phyloP scores from a whole-genome alignment of 2,113 vertebrate species.

The Nettapus auritus region DNA sequence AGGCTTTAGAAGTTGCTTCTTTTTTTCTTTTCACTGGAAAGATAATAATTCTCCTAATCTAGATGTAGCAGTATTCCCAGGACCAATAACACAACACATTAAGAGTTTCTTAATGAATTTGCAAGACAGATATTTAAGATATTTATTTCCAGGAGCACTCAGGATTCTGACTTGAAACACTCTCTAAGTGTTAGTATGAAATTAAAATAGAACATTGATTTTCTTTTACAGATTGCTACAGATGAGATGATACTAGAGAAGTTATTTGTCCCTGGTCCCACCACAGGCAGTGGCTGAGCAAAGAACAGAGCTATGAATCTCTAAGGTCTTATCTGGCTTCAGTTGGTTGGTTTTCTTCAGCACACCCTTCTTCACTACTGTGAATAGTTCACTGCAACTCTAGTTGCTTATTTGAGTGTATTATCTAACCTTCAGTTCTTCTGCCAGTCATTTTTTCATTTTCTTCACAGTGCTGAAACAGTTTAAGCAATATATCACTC shows the following conservation, averaged over 20 bases:
- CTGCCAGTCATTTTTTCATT: neutral
- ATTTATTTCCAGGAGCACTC: neutral
- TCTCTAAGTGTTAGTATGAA: neutral
- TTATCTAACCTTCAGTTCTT: constrained; percentile 2
- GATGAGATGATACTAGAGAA: neutral
- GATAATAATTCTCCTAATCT: neutral
- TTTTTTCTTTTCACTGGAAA: neutral
- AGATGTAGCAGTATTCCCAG: neutral
- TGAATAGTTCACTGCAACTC: neutral
- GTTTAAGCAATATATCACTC: neutral
- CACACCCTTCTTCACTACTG: neutral
- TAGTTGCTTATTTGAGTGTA: neutral
- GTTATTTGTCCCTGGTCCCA: neutral
- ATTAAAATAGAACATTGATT: neutral
- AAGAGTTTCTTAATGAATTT: neutral
- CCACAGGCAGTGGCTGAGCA: neutral
- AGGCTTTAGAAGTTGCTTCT: neutral
- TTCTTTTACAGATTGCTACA: neutral
- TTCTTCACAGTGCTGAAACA: neutral
- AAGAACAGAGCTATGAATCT: neutral
- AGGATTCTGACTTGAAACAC: neutral
- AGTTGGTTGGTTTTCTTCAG: neutral
- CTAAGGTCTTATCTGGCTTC: neutral
- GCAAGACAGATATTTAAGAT: neutral
- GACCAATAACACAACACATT: neutral